Evolutionary conservation across 2,113 vertebrate genomes (phyloP), one percentile per base, ranked within the genome.

Genomic region (Agapornis roseicollis): DNA sequence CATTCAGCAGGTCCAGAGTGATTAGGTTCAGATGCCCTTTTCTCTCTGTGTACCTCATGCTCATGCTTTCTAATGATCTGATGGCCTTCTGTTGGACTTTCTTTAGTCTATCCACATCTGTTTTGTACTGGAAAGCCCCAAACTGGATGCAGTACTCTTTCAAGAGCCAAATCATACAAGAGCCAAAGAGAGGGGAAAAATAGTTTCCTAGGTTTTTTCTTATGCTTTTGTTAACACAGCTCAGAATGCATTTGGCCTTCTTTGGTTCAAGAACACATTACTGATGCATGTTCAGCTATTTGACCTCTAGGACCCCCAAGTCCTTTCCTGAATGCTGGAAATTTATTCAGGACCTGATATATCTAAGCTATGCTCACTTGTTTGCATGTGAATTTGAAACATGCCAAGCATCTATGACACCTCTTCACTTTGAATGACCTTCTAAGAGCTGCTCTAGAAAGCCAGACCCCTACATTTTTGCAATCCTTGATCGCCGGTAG

Each of bases 1-100:
- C 37, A 41, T 47, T 81, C 46, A 52, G 22, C 37, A 52, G 19
- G 42, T 29, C 50, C n/a, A 41, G 39, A 66, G n/a, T 37, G 33
- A 41, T 3, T 39, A 42, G 16, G 18, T 77, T 52, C 60, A 65
- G 33, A 50, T 47, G 50, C 50, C 8, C 63, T 17, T 2, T 64
- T 64, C 14, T 77, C 39, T 53, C 44, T 1, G 0, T 9, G 16
- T 49, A 29, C 7, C 0, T 66, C 5, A 2, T 42, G 16, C 23
- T 71, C 6, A 58, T 68, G 23, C 35, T 72, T 71, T 35, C 39
- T 81, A 20, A 35, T 47, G 24, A 35, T 35, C n/a, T 17, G 13
- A 49, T 50, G 19, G 16, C 19, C 25, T 61, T 61, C 82, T 86
- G 27, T 9, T 27, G 52, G 25, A n/a, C 31, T 78, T 0, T 20